phyloP scores from a whole-genome alignment of 1,140 invertebrate genomes.

The Achroia grisella region DNA sequence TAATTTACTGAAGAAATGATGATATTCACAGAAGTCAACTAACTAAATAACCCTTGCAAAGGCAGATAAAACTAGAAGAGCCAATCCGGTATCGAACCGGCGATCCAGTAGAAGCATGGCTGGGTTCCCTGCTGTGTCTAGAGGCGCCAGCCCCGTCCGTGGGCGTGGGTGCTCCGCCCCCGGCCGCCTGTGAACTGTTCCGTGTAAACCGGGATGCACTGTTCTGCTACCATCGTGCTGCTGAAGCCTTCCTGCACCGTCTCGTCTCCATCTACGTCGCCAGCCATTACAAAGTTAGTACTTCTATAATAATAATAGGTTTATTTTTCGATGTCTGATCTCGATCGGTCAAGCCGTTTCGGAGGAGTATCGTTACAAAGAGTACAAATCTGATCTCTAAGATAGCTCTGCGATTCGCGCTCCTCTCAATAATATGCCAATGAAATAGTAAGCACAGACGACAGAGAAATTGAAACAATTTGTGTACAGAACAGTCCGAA shows the following conservation, averaged over 20 bases:
- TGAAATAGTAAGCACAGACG: no score
- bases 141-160: conserved; percentile 82
- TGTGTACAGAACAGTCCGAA: conserved; percentile 92
- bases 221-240: conserved; percentile 97
- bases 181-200: conserved; percentile 92
- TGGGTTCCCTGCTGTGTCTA: conserved; percentile 93
- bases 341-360: no score
- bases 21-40: no score
- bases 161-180: conserved; percentile 88
- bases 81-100: conserved; percentile 95
- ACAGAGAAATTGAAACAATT: no score
- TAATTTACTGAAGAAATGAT: no score
- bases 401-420: no score
- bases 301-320: not conserved
- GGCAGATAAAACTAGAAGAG: conserved; percentile 87
- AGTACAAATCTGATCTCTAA: no score
- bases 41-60: no score
- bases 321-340: no score
- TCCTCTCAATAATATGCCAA: no score
- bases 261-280: conserved; percentile 95
- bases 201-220: conserved; percentile 95
- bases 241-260: conserved; percentile 94
- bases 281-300: conserved; percentile 94
- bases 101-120: conserved; percentile 94
- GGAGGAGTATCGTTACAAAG: no score